A percentile compares a stretch with the other conserved stretches of the same genome.
phyloP scores from a whole-genome alignment of 2,113 vertebrate genomes.

The Vulpes ferrilata region DNA sequence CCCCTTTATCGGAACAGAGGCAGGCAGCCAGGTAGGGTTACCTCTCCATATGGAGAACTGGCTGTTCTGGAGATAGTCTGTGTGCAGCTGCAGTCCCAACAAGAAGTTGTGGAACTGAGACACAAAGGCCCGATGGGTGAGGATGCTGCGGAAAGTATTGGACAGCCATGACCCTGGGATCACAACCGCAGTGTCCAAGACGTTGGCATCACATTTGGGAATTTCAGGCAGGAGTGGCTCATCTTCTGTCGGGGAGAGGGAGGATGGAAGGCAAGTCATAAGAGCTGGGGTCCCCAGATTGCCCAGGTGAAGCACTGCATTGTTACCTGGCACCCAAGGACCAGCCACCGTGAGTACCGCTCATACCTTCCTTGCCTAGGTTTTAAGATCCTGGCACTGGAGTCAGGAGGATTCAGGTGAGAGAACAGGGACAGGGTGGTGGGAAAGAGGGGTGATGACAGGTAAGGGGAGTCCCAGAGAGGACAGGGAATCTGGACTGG shows the following conservation, averaged over 20 bases:
- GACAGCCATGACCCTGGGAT: constrained; percentile 84
- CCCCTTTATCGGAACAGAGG: background rate
- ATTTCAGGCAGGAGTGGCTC: constrained; percentile 79
- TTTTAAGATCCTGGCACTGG: background rate
- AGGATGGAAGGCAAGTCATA: background rate
- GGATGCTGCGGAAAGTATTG: constrained; percentile 83
- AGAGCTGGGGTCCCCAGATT: background rate
- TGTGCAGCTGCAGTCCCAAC: constrained; percentile 86
- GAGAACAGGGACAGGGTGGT: background rate
- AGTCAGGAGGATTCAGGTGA: background rate
- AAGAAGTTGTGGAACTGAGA: constrained; percentile 90
- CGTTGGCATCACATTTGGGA: constrained; percentile 73
- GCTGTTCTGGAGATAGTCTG: constrained; percentile 84
- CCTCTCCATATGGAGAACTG: constrained; percentile 89
- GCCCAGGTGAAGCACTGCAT: background rate
- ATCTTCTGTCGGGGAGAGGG: constrained; percentile 81
- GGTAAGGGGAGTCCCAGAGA: background rate
- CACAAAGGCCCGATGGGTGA: constrained; percentile 86
- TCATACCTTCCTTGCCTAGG: background rate
- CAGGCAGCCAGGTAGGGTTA: constrained; percentile 44
- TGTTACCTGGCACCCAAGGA: background rate
- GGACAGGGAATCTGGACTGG: background rate
- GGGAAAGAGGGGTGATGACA: background rate
- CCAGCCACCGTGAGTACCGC: background rate
- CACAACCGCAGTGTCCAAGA: constrained; percentile 85